These are phyloP conservation scores for Carollia perspicillata DNA, from an alignment of 2,113 vertebrate species.

Conservation along the genomic window DNA sequence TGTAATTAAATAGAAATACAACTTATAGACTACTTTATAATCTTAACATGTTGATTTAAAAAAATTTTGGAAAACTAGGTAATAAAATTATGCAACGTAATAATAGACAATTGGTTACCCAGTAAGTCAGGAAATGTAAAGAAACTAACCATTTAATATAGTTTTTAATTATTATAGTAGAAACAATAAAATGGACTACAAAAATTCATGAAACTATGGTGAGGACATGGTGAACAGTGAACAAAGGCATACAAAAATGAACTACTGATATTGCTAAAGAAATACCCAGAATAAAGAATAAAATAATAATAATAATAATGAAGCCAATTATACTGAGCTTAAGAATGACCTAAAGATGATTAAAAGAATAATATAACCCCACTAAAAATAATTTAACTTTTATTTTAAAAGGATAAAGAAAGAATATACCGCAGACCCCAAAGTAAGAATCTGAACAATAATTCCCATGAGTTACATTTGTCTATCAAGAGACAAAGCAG, in stretches of 20 bases:
- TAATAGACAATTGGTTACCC: background rate
- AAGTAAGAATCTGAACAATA: background rate
- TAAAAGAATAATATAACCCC: background rate
- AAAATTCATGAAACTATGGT: background rate
- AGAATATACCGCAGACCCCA: background rate
- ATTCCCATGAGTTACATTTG: background rate
- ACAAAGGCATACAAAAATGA: background rate
- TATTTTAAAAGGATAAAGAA: background rate
- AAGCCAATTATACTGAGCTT: background rate
- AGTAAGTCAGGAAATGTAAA: background rate
- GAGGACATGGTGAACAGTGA: background rate
- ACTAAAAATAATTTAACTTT: background rate
- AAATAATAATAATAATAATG: background rate
- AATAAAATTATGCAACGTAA: background rate
- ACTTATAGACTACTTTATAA: background rate
- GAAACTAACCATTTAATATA: background rate
- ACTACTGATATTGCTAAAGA: background rate
- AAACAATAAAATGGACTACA: background rate
- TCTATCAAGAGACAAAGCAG: background rate
- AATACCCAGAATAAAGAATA: background rate
- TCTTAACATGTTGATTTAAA: background rate
- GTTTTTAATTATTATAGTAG: background rate
- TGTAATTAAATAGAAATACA: background rate
- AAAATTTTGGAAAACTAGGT: background rate
- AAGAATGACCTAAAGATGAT: background rate